Percentiles rank a stretch among this genome's conserved stretches.
Conservation (phyloP, 2,113 vertebrate species). For the Lipotes vexillifer region DNA sequence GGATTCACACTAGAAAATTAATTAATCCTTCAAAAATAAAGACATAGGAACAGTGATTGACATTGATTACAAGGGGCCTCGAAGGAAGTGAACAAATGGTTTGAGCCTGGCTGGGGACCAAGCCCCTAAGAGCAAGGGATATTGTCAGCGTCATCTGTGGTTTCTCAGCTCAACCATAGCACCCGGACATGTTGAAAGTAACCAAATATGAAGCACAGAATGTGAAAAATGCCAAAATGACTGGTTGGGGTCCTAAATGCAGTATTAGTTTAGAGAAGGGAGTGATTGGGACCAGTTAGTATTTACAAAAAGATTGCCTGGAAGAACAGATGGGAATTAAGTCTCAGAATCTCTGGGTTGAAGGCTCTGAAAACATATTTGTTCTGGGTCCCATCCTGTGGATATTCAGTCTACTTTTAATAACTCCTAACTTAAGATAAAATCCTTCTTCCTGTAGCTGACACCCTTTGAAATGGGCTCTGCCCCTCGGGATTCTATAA, state of each 20-base stretch:
- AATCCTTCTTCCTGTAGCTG: background rate
- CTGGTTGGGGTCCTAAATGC: too few relatives aligned
- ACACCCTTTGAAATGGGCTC: background rate
- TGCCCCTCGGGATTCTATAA: background rate
- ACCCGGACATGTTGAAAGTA: background rate
- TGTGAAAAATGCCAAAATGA: background rate
- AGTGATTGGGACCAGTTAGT: background rate
- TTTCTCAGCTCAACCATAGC: background rate
- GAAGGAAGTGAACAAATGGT: background rate
- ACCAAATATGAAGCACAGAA: background rate
- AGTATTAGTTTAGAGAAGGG: background rate
- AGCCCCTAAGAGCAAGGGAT: background rate
- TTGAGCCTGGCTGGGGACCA: background rate
- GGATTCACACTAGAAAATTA: background rate
- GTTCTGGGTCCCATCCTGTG: background rate
- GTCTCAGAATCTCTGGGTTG: background rate
- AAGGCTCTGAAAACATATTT: background rate
- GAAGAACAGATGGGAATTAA: background rate
- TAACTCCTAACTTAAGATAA: background rate
- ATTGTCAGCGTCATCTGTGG: too few relatives aligned
- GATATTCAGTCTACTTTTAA: background rate
- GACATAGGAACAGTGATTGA: fast-evolving
- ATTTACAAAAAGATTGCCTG: background rate
- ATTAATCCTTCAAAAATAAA: background rate
- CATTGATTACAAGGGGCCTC: fast-evolving